Evolutionary conservation across 2,888 invertebrate species (phyloP), one percentile per base, ranked within the genome.

Genomic region (Dicyrtoma fusca): DNA sequence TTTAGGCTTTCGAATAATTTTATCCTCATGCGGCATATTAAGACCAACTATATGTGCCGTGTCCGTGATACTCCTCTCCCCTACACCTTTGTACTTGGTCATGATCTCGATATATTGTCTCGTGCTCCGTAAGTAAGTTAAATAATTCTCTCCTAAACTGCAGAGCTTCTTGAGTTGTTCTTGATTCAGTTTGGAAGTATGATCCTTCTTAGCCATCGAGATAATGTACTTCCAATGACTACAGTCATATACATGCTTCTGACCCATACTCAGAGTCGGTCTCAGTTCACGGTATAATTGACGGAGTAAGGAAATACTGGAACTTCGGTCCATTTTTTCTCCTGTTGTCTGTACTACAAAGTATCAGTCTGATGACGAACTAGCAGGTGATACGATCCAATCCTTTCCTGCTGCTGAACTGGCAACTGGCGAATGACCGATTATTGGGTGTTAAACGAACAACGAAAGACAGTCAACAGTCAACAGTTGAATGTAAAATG

Each of bases 41-140:
- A 95, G 92, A 14, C 95, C 95, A 66, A 95, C 91, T 84, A 94
- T 85, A 75, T 87, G 87, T 8, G 95, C 95, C 0, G 93, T 92
- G 74, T 92, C 91, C 80, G 87, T 86, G 1, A 91, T 84, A 25
- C 87, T 87, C 71, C 92, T 84, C 83, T 95, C 95, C 1, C 95
- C 94, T 82, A 88, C 89, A 17, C 92, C 92, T 81, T 91, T 90
- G 82, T 90, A 96, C 72, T 90, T 88, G 0, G 85, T 83, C 76
- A 89, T 88, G 14, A 96, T 88, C 82, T 91, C 89, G 78, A 88
- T 87, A 81, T 89, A 89, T 77, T 86, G 85, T 74, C 93, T 87
- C 1, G 87, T 84, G 81, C 92, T 90, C 55, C 86, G 85, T 74
- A 96, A 84, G 82, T 95, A 94, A 74, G 90, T 91, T 10, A 88